phyloP scores from a whole-genome alignment of 2,888 invertebrate genomes.

The Nephrotoma appendiculata region DNA sequence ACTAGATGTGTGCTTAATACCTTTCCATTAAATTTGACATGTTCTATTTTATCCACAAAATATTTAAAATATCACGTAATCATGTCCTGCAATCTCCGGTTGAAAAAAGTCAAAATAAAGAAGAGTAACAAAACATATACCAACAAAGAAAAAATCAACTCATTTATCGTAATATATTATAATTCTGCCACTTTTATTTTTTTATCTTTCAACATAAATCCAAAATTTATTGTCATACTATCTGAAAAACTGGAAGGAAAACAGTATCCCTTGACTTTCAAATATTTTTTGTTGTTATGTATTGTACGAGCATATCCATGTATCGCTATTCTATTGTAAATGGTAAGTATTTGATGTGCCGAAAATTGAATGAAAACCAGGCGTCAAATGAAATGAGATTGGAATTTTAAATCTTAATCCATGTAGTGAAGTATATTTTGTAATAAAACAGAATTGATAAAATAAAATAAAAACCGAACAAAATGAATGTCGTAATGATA shows the following conservation, averaged over 20 bases:
- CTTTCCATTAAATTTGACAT: not conserved
- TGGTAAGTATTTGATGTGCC: not conserved
- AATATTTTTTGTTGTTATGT: not conserved
- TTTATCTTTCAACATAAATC: not conserved
- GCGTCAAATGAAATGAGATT: not conserved
- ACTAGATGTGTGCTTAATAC: not conserved
- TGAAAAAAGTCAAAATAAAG: not conserved
- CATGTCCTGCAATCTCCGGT: not conserved
- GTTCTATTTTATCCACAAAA: not conserved
- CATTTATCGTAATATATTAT: not conserved
- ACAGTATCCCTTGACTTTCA: not conserved
- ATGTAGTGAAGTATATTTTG: not conserved
- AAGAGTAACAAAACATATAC: not conserved
- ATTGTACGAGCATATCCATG: not conserved
- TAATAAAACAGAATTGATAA: not conserved
- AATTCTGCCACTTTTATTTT: not conserved
- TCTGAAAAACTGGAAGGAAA: not conserved
- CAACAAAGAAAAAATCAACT: not conserved
- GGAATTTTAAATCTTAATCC: not conserved
- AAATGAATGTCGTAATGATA: not conserved
- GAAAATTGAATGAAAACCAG: not conserved
- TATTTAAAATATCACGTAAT: not conserved
- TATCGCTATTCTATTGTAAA: not conserved
- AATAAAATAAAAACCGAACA: not conserved
- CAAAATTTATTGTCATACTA: not conserved